Conservation (phyloP, 35 echinoderm and acorn worm species). For the Lytechinus variegatus region DNA sequence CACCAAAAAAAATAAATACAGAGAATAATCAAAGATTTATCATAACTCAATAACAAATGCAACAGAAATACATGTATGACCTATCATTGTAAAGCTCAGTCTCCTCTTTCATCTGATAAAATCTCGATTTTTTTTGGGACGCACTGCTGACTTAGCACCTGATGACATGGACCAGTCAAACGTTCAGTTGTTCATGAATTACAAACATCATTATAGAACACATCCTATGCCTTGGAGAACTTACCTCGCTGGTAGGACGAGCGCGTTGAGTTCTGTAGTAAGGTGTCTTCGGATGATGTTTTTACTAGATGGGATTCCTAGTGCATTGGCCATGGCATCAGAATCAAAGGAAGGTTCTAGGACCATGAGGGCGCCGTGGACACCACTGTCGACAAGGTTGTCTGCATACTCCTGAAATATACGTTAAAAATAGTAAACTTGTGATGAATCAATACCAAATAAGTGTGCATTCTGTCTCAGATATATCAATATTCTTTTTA, state of each 20-base stretch:
- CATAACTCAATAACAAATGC: too few relatives aligned
- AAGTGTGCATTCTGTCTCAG: background rate
- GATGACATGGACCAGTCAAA: too few relatives aligned
- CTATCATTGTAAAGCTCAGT: too few relatives aligned
- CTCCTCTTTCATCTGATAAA: too few relatives aligned
- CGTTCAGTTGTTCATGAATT: too few relatives aligned
- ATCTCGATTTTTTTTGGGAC: too few relatives aligned
- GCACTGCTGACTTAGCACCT: too few relatives aligned
- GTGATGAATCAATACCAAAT: background rate
- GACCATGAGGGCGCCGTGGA: slow-evolving; percentile 93
- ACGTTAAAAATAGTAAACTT: background rate
- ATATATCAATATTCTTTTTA: background rate
- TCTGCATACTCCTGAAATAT: slow-evolving; percentile 88
- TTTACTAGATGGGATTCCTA: slow-evolving; percentile 95
- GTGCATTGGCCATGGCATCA: slow-evolving; percentile 86
- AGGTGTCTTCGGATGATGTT: slow-evolving; percentile 91
- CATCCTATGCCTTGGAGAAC: background rate
- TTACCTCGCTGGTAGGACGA: slow-evolving; percentile 90
- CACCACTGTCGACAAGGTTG: slow-evolving; percentile 93
- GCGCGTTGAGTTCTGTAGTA: slow-evolving; percentile 88
- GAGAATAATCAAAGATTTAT: too few relatives aligned
- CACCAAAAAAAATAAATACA: too few relatives aligned
- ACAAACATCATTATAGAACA: too few relatives aligned
- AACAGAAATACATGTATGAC: too few relatives aligned
- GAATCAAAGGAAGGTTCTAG: slow-evolving; percentile 95